Evolutionary conservation across 2,113 vertebrate species (phyloP), one percentile per base, ranked within the genome.

Genomic region (Lonchura striata): DNA sequence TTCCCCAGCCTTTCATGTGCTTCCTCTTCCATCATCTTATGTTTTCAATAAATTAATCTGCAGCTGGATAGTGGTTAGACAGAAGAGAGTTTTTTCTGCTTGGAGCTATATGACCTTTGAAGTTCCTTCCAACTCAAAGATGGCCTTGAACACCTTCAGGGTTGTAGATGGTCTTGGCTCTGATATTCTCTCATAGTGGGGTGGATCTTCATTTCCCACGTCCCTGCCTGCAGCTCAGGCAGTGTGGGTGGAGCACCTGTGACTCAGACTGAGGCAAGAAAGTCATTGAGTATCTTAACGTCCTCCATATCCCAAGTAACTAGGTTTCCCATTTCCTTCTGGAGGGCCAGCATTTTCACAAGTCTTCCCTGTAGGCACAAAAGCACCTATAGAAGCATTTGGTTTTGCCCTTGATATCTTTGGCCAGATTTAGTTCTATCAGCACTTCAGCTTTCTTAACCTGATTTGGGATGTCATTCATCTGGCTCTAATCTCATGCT

Each of bases 181-280:
- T 42, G 31, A 13, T 50, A 35, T n/a, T 63, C 41, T 50, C 52
- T 46, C 7, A 4, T 7, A 20, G 27, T 7, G 6, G 6, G 6
- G 10, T 65, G 59, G 11, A 19, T 72, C 66, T 50, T 37, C 7
- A 9, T 81, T 59, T 47, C 20, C 27, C 31, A 18, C 19, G 15
- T 37, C 31, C 44, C 35, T 50, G 37, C 27, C 44, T 33, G 35
- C 0, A 0, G 1, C 21, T 42, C 0, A 0, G 9, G 15, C 2
- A 2, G 8, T 50, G 42, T 65, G 50, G 7, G 2, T 42, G 14
- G 22, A 57, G 39, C n/a, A 19, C 24, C 39, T 68, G 30, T 31
- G n/a, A 13, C 46, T 68, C 47, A 21, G 9, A 54, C 20, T 25
- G n/a, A 53, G 53, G 17, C 46, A 75, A 15, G 75, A 68, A 47